These are phyloP conservation scores for Conops quadrifasciatus DNA, from an alignment of 2,888 invertebrate genomes.

Conservation along the genomic window DNA sequence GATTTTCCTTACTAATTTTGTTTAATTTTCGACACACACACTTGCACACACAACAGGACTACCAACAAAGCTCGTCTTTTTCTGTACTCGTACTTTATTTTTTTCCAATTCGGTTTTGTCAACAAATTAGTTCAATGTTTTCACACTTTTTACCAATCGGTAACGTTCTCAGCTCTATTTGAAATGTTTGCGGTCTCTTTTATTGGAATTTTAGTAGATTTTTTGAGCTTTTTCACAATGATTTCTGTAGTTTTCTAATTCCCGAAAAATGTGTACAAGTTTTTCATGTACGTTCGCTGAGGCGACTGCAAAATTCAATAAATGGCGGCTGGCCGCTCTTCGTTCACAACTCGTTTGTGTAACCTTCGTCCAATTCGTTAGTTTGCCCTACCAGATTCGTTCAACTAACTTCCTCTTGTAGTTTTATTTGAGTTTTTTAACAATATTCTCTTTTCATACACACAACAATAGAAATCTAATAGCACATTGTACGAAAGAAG, in stretches of 20 bases:
- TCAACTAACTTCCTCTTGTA: conserved; percentile 20
- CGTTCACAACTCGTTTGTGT: conserved; percentile 34
- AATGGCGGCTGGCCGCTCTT: conserved; percentile 40
- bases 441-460: background rate
- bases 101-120: conserved; percentile 31
- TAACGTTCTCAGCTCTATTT: conserved; percentile 36
- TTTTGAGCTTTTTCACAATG: conserved; percentile 41
- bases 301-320: conserved; percentile 47
- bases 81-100: conserved; percentile 29
- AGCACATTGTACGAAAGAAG: background rate
- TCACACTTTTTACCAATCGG: conserved; percentile 31
- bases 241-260: conserved; percentile 46
- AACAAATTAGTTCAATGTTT: conserved; percentile 33
- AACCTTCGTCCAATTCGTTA: conserved; percentile 31
- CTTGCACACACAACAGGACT: conserved; percentile 17
- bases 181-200: conserved; percentile 24
- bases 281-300: conserved; percentile 48
- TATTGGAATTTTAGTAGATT: conserved; percentile 34
- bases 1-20: conserved; percentile 23
- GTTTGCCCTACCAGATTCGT: conserved; percentile 23
- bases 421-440: conserved; percentile 12
- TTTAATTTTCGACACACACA: conserved; percentile 51
- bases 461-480: background rate
- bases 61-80: conserved; percentile 15
- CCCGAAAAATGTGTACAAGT: conserved; percentile 51